Base-by-base conservation (phyloP, 2,797 vertebrate species). In the Lerista edwardsae region DNA sequence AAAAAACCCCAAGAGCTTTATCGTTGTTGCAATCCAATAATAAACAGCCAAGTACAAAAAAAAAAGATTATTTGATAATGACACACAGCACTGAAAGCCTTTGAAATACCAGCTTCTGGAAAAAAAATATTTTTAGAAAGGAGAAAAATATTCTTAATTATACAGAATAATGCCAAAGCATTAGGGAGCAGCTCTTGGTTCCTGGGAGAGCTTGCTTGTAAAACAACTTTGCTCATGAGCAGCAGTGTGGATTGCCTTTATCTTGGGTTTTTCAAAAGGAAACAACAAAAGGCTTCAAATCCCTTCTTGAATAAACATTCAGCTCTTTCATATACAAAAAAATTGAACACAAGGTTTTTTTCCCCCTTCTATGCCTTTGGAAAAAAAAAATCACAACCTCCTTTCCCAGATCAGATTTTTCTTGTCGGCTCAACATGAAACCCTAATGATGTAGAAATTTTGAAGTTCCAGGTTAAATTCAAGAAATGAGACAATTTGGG, bases 41-140 rank as follows among this genome's bases (percentile, higher is more conserved):
- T 96, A 96, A 96, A 96, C 95, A 97, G 94, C 95, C 93, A 86
- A 96, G 92, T 95, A 96, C 95, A 95, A 96, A 96, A 96, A 47
- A 96, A 97, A 97, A 96, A 97, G 96, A 97, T 96, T 96, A 96
- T 96, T 96, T 96, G 96, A 97, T 97, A 96, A 96, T 95, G 94
- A 96, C 95, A 96, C 89, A 94, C 87, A 94, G 95, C 95, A 96
- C 92, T 95, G 94, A 96, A 96, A 96, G 96, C 90, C 96, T 97
- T 96, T 97, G 96, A 97, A 97, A 96, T 91, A 94, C 93, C 96
- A 95, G 94, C 94, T 95, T 95, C 93, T 93, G 91, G 93, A 94
- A 94, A 96, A 94, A n/a, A 95, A 94, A 93, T 92, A 91, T 94
- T 95, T 96, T 97, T 94, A 91, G 94, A 95, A 95, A 93, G 89